Base-by-base conservation (phyloP, 2,888 invertebrate species). In the Sphinx pinastri region DNA sequence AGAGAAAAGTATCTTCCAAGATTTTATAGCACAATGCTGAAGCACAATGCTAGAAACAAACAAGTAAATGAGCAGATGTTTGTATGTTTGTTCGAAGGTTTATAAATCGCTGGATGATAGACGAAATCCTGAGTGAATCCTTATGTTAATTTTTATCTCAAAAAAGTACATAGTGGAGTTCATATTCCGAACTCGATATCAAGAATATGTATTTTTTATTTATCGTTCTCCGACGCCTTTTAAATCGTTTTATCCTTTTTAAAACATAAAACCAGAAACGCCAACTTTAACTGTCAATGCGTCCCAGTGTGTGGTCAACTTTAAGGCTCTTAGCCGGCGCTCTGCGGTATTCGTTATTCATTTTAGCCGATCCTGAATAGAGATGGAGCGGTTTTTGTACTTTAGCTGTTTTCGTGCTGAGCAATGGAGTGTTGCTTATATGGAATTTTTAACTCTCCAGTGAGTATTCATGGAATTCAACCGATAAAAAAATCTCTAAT, bases 371-470 rank as follows among this genome's bases (percentile, higher is more conserved):
- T 75, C 72, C 77, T 82, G 84, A 86, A 87, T 85, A 60, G 60
- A 76, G 77, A 84, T 82, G 77, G 79, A 81, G 75, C 80, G 79
- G 82, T 84, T 87, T 88, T 87, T 84, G 81, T 81, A 78, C 78
- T 75, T 70, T 79, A 74, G 74, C 75, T 78, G 75, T 75, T 70
- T 68, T 67, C 59, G 38, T 31, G 8, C 19, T 19, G 47, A 49
- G 63, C 63, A 49, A 63, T 63, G 69, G 70, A 71, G 45, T 70
- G 71, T 71, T 68, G 63, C 49, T 63, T 47, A 63, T 52, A 16
- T 52, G 16, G 19, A 63, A 63, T 63, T 63, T 63, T 63, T 49
- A 49, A 49, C 63, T 68, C 52, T 55, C 38, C 47, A 57, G 25
- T 49, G 49, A 25, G n/a, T 58, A 49, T 58, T 58, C 19, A 49